These are phyloP conservation scores for Euschistus heros DNA, from an alignment of 1,140 invertebrate genomes.

Conservation along the genomic window DNA sequence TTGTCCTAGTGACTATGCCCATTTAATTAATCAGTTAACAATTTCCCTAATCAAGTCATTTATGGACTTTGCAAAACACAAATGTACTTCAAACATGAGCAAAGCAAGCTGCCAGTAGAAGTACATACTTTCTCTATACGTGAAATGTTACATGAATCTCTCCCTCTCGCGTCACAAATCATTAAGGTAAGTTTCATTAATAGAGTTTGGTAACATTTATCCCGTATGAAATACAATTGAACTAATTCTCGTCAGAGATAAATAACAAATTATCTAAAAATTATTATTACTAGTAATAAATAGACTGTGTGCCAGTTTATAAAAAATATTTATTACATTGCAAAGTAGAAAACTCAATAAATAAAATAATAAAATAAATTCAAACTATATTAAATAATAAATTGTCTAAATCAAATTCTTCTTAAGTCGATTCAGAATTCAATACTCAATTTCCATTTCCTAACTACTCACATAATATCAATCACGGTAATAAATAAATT, in stretches of 20 bases:
- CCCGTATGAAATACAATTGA: conserved; percentile 5
- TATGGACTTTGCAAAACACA: too few relatives aligned
- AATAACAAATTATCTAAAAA: background rate
- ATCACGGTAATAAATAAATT: conserved; percentile 12
- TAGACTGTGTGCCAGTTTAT: background rate
- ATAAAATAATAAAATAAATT: conserved; percentile 4
- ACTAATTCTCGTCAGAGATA: background rate
- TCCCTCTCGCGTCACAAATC: background rate
- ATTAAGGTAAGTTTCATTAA: background rate
- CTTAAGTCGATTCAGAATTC: background rate
- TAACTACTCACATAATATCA: conserved; percentile 7
- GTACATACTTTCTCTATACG: too few relatives aligned
- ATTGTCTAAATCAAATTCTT: background rate
- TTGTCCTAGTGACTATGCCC: too few relatives aligned
- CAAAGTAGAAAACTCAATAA: conserved; percentile 7
- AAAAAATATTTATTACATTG: conserved; percentile 4
- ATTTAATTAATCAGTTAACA: too few relatives aligned
- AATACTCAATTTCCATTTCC: background rate
- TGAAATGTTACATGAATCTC: background rate
- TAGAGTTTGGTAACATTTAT: conserved; percentile 9
- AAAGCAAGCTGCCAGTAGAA: too few relatives aligned
- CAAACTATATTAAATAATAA: background rate
- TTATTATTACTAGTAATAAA: background rate
- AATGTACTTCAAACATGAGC: too few relatives aligned
- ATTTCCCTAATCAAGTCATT: too few relatives aligned